A percentile compares a stretch with the other conserved stretches of the same genome.
phyloP scores from a whole-genome alignment of 1,140 invertebrate genomes.

The Tetranychus cinnabarinus region DNA sequence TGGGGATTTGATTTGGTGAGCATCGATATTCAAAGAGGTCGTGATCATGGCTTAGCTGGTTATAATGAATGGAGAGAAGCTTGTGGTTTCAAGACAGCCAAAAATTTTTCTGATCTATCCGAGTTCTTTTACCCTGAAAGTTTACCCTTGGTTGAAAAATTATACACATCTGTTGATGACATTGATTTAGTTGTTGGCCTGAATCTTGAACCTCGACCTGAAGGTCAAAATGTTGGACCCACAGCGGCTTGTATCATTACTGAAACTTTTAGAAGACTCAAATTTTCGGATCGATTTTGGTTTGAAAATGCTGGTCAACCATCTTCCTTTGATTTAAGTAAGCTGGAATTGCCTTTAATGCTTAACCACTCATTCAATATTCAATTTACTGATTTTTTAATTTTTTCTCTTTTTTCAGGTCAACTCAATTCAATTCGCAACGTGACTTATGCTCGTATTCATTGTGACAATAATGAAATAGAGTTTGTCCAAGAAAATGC shows the following conservation, averaged over 20 bases:
- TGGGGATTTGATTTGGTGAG: slow-evolving; percentile 28
- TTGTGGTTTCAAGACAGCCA: slow-evolving; percentile 33
- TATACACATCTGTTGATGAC: slow-evolving; percentile 29
- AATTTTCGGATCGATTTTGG: slow-evolving; percentile 65
- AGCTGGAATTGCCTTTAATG: not conserved
- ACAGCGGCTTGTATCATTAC: slow-evolving; percentile 30
- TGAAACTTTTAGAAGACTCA: slow-evolving; percentile 25
- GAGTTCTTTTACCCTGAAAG: slow-evolving; percentile 36
- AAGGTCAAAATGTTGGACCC: slow-evolving; percentile 28
- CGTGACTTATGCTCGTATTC: slow-evolving; percentile 25
- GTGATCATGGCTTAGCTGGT: slow-evolving; percentile 64
- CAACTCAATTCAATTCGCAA: slow-evolving; percentile 26
- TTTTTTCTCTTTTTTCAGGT: not conserved
- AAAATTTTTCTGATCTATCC: slow-evolving; percentile 34
- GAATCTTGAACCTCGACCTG: slow-evolving; percentile 15
- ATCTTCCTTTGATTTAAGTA: slow-evolving; percentile 48
- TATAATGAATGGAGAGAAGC: slow-evolving; percentile 34
- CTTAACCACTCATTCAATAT: no score
- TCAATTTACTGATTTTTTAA: no score
- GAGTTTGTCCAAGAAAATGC: not conserved
- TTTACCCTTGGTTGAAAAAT: slow-evolving; percentile 19
- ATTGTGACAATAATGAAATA: slow-evolving; percentile 35
- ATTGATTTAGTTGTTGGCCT: slow-evolving; percentile 21
- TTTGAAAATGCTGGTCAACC: slow-evolving; percentile 68
- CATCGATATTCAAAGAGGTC: slow-evolving; percentile 32